A percentile compares a stretch with the other conserved stretches of the same genome.
These are phyloP conservation scores for Montipora capricornis DNA, from an alignment of 64 coral and sea anemone species.

Conservation along the genomic window DNA sequence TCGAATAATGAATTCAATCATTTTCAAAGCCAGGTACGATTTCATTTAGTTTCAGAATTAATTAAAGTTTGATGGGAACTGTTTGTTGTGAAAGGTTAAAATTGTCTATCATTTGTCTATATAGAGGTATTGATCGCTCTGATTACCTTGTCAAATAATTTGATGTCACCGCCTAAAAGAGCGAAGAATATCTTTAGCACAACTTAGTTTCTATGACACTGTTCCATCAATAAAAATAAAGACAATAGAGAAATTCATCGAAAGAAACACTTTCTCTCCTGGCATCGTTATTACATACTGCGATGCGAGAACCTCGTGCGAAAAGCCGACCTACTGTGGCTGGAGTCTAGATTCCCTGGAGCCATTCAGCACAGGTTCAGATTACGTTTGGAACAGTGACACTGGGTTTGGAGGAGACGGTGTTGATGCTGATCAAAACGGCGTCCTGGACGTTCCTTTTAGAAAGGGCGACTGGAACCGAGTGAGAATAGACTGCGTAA, in stretches of 20 bases:
- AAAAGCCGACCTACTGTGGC: slow-evolving; percentile 64
- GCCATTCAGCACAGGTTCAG: neutral
- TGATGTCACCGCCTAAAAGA: too few species aligned
- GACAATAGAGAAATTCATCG: slow-evolving; percentile 3
- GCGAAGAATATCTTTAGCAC: too few species aligned
- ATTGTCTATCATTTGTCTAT: too few species aligned
- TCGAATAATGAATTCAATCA: too few species aligned
- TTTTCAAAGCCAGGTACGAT: too few species aligned
- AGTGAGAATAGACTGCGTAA: slow-evolving; percentile 14
- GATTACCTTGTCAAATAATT: too few species aligned
- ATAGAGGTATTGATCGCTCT: too few species aligned
- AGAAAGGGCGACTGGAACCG: slow-evolving; percentile 20
- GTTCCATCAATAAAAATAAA: too few species aligned
- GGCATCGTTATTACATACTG: slow-evolving; percentile 76
- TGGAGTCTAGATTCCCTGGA: slow-evolving; percentile 41
- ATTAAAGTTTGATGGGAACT: too few species aligned
- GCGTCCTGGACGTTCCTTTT: slow-evolving; percentile 65
- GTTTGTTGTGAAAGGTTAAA: too few species aligned
- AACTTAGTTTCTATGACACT: too few species aligned
- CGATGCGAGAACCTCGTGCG: slow-evolving; percentile 68
- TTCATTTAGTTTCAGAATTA: too few species aligned
- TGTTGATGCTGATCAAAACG: neutral
- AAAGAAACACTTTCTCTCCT: slow-evolving; percentile 23
- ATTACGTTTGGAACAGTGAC: slow-evolving; percentile 40
- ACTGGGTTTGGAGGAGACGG: slow-evolving; percentile 69